These are phyloP conservation scores for Esox niger DNA, from an alignment of 2,113 vertebrate genomes.

Conservation along the genomic window DNA sequence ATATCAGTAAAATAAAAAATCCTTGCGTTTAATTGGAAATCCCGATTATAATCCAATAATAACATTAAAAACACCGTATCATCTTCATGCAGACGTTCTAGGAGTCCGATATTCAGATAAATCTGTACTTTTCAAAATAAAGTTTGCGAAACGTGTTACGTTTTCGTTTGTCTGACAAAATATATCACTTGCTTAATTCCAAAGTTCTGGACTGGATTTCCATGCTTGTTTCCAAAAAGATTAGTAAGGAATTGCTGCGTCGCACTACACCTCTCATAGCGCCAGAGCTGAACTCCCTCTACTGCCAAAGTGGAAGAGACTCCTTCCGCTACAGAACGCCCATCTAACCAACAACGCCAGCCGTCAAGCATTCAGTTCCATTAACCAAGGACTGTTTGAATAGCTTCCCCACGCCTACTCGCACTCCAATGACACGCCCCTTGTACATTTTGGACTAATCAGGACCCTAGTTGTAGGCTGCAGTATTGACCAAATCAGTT, in stretches of 20 bases:
- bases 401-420: slow-evolving; percentile 4
- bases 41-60: background rate
- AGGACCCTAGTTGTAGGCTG: background rate
- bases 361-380: slow-evolving; percentile 3
- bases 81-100: slow-evolving; percentile 38
- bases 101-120: background rate
- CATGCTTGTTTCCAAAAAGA: background rate
- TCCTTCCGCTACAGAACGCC: slow-evolving; percentile 28
- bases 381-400: slow-evolving; percentile 14
- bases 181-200: slow-evolving; percentile 1
- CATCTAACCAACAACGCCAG: slow-evolving; percentile 4
- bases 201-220: slow-evolving; percentile 21
- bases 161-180: background rate
- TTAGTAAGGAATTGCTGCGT: slow-evolving; percentile 8
- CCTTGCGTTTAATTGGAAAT: slow-evolving; percentile 9
- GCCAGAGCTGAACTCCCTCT: slow-evolving; percentile 29
- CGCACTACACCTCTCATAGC: slow-evolving; percentile 26
- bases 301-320: slow-evolving; percentile 13
- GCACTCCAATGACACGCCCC: slow-evolving; percentile 9
- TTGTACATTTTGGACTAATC: slow-evolving; percentile 6
- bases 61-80: slow-evolving; percentile 31
- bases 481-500: slow-evolving; percentile 9
- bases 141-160: slow-evolving; percentile 11
- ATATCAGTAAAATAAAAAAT: too few species aligned
- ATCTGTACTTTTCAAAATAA: background rate